These are phyloP conservation scores for Panagrolaimus sp. DNA, from an alignment of 1,140 invertebrate genomes.

Conservation along the genomic window DNA sequence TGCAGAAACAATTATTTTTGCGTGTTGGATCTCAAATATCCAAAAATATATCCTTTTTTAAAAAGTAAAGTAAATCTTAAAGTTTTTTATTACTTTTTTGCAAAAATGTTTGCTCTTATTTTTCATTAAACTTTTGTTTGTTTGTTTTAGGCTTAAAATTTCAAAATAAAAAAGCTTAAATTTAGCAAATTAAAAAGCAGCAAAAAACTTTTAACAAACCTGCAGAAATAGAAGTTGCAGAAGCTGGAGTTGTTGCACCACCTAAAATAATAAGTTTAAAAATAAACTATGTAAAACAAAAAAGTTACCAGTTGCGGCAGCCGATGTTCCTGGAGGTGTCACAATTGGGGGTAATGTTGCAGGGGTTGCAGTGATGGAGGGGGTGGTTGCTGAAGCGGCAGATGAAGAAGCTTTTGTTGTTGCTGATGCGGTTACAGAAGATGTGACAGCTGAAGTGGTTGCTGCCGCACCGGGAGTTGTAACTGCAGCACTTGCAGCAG, in stretches of 20 bases:
- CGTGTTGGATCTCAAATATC: background rate
- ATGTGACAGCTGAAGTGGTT: background rate
- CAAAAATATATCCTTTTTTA: background rate
- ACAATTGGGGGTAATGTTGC: background rate
- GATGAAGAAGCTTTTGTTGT: background rate
- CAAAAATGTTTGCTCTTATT: background rate
- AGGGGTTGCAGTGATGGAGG: background rate
- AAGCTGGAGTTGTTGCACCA: background rate
- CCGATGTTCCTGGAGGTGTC: background rate
- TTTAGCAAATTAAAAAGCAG: background rate
- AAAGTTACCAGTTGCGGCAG: background rate
- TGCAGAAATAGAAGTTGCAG: background rate
- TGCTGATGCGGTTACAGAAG: background rate
- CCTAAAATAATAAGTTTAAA: background rate
- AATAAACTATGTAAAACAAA: background rate
- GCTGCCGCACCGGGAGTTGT: background rate
- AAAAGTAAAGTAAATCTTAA: background rate
- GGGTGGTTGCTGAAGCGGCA: background rate
- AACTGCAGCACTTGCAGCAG: background rate
- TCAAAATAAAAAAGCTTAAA: background rate
- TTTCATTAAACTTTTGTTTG: too few relatives aligned
- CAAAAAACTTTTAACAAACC: background rate
- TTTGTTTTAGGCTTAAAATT: too few relatives aligned
- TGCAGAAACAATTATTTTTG: background rate
- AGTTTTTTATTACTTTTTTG: background rate